These are phyloP conservation scores for Ctenodactylus gundi DNA, from an alignment of 2,113 vertebrate genomes.

Conservation along the genomic window DNA sequence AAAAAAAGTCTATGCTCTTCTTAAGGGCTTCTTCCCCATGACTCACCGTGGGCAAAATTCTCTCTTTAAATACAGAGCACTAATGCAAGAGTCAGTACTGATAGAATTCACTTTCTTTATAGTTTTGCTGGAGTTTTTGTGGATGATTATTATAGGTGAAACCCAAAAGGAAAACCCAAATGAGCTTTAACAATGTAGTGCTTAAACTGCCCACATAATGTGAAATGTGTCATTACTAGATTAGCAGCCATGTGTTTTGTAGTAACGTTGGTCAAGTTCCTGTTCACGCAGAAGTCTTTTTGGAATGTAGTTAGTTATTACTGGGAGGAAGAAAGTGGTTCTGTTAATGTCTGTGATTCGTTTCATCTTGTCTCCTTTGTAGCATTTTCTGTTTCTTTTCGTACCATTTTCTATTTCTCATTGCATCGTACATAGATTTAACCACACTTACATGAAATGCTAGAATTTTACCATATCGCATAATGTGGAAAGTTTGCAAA, in stretches of 20 bases:
- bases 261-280: conserved; percentile 5
- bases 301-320: neutral
- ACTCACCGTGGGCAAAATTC: neutral
- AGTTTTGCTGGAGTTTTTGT: conserved; percentile 27
- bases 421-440: neutral
- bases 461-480: neutral
- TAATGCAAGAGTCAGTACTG: neutral
- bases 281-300: neutral
- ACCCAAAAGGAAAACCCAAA: neutral
- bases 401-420: conserved; percentile 44
- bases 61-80: neutral
- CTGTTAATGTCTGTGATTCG: conserved; percentile 7
- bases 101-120: neutral
- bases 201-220: neutral
- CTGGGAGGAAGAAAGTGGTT: neutral
- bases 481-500: neutral
- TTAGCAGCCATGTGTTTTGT: neutral
- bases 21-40: neutral
- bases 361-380: conserved; percentile 1
- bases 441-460: neutral
- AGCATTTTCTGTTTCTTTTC: conserved; percentile 42
- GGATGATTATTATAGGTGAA: neutral
- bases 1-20: too few relatives aligned
- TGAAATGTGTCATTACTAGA: neutral
- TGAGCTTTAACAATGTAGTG: neutral